phyloP scores from a whole-genome alignment of 2,113 vertebrate genomes.

The Zapornia atra region DNA sequence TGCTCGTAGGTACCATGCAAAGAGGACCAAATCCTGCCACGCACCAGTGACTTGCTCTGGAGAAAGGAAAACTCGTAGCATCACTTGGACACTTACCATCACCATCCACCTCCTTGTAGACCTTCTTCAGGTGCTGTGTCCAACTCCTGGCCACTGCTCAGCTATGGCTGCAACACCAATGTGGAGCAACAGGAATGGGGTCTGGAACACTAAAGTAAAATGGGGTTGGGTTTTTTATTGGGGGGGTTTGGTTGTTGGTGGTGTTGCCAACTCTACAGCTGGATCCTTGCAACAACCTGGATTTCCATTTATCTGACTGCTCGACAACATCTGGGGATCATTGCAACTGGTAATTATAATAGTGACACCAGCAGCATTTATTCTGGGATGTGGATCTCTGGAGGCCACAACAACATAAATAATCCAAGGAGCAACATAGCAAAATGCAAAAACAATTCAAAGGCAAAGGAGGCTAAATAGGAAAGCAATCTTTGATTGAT shows the following conservation, averaged over 20 bases:
- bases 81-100: background rate
- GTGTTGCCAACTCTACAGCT: background rate
- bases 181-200: background rate
- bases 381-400: background rate
- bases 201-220: background rate
- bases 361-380: fast-evolving
- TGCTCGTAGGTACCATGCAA: background rate
- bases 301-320: background rate
- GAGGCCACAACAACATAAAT: background rate
- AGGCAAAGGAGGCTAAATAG: background rate
- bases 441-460: background rate
- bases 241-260: too few relatives aligned
- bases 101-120: fast-evolving
- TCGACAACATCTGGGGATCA: fast-evolving
- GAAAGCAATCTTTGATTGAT: background rate
- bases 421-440: background rate
- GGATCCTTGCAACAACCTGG: background rate
- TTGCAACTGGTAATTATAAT: background rate
- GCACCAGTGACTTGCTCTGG: background rate
- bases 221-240: background rate
- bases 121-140: background rate
- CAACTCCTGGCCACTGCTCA: fast-evolving
- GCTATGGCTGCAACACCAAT: fast-evolving
- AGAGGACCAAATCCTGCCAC: background rate
- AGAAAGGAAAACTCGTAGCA: background rate